Evolutionary conservation across 2,888 invertebrate species (phyloP), one percentile per base, ranked within the genome.

Genomic region (Panopea generosa): DNA sequence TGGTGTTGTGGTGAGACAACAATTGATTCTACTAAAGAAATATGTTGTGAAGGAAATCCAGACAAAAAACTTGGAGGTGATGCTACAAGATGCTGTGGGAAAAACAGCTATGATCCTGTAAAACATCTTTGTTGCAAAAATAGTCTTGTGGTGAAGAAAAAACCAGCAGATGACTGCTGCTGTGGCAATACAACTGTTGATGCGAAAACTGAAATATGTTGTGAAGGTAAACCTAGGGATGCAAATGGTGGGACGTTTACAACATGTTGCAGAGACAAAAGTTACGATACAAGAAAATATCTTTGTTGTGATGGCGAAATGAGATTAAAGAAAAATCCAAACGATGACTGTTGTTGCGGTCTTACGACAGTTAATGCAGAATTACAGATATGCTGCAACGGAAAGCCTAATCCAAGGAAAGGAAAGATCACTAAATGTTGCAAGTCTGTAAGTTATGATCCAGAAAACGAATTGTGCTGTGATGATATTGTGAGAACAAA

Each of bases 1-100:
- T 77, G 77, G 77, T 72, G 72, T 26, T 77, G 77, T 57, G 77
- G 77, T 9, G 55, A 59, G 7, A 66, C 59, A 7, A 77, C 77
- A 43, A 68, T 77, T 29, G 57, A 77, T 43, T 69, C 68, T 52
- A 57, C 49, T 2, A 61, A 50, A 33, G 72, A 77, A 55, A 38
- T 77, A 6, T 77, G 77, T 33, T 77, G 77, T 29, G 63, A 73
- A 33, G 77, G 77, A 16, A 73, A 69, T 26, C 68, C 77, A 11
- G 65, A 24, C 7, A 43, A 29, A 2, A 77, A 69, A 63, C 27
- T 29, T 18, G 68, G 45, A 24, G 73, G 67, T 18, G 68, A 65
- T 22, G 45, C 24, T 2, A 72, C 77, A 20, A n/a, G 53, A 24
- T 77, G 77, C 45, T 77, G 77, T 52, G 69, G 72, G 26, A 68